Conservation (phyloP, 2,888 invertebrate species). For the Scelioninae gen. 1 region DNA sequence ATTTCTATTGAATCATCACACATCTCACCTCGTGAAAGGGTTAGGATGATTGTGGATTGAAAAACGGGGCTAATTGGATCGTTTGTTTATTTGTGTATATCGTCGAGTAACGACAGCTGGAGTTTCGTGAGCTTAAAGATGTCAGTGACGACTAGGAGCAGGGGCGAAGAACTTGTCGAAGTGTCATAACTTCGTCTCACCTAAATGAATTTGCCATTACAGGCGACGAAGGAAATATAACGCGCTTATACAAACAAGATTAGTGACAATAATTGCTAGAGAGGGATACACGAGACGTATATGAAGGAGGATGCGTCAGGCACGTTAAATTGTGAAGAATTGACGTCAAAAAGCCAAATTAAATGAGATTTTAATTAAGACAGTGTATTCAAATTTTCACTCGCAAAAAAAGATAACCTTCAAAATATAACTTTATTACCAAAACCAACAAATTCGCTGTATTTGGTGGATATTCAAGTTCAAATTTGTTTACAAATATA, state of each 20-base stretch:
- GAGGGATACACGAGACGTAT: conserved; percentile 55
- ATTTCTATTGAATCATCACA: conserved; percentile 22
- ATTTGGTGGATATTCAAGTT: too few species aligned
- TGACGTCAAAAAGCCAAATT: conserved; percentile 28
- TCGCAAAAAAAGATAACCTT: too few species aligned
- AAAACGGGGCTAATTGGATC: conserved; percentile 55
- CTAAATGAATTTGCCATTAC: conserved; percentile 70
- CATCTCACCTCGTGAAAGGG: conserved; percentile 8
- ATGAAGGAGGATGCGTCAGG: conserved; percentile 45
- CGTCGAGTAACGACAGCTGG: conserved; percentile 64
- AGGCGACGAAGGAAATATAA: conserved; percentile 69
- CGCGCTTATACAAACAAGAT: conserved; percentile 69
- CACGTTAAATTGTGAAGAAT: conserved; percentile 38
- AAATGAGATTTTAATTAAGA: conserved; percentile 19
- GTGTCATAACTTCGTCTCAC: conserved; percentile 70
- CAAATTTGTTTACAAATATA: not conserved
- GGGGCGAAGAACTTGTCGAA: conserved; percentile 63
- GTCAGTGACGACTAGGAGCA: conserved; percentile 50
- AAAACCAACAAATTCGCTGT: too few species aligned
- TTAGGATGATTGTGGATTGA: conserved; percentile 45
- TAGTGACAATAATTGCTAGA: conserved; percentile 68
- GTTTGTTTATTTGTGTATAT: conserved; percentile 63
- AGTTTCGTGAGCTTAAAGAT: conserved; percentile 64
- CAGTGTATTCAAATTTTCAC: too few species aligned
- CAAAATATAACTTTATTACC: too few species aligned